Base-by-base conservation (phyloP, 2,113 vertebrate genomes). In the Chinchilla lanigera region DNA sequence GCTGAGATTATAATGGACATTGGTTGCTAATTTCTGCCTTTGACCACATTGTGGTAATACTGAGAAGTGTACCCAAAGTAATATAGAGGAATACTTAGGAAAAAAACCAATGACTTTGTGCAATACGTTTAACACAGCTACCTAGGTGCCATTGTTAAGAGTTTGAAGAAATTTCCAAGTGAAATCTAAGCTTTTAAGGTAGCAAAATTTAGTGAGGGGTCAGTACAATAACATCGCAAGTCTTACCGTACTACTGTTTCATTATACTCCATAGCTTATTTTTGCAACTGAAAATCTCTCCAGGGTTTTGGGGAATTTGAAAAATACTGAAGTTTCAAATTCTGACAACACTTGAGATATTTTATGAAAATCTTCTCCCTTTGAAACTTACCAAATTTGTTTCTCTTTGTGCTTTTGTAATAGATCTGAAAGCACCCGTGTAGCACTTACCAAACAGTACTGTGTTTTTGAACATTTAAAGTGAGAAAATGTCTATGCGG, bases 291-390 rank as follows among this genome's bases (percentile, higher is more conserved):
- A 28, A 97, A 95, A 89, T 85, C 54, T 69, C 81, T 90, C 63
- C 14, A 67, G 61, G 11, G 33, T 81, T 60, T 92, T 92, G 38
- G 28, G 77, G 35, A 20, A 83, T 80, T 95, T 97, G 71, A 93
- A 30, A 89, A 90, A 86, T 61, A 83, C 47, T 96, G 65, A 77
- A 60, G 24, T 92, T 97, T 93, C 26, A 88, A 81, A 90, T 88
- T 94, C 56, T 89, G 30, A 94, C 54, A 88, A 1, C 3, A 17
- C 16, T 95, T 87, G 80, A 81, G 16, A 90, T 81, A 26, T 44
- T 95, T 91, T 86, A 20, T 94, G 52, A 93, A 96, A 92, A 92
- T 88, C 28, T 94, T 98, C 28, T 86, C 60, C 96, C 4, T 89
- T 80, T 58, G 86, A 71, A 30, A 77, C 7, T 58, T 94, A n/a